Base-by-base conservation (phyloP, 2,797 vertebrate genomes). In the Bryconaethiops microstoma region DNA sequence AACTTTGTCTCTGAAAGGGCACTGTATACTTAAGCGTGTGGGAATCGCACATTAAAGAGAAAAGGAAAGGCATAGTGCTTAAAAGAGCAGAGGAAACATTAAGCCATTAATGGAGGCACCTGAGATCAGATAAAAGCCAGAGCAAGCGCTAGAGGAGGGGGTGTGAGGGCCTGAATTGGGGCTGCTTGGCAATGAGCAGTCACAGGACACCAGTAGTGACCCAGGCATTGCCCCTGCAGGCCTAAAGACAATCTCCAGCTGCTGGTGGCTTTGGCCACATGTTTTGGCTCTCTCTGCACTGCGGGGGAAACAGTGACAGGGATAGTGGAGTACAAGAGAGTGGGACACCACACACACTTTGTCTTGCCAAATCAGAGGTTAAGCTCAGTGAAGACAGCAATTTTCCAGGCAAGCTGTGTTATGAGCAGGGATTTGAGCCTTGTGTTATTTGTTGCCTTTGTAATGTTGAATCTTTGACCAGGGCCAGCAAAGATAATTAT, bases 81-180 rank as follows among this genome's bases (percentile, higher is more conserved):
- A 60, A 83, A 82, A 86, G 59, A 82, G 72, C 73, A 78, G 79
- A 87, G 85, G 72, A 71, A 85, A 85, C 78, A 85, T 89, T 86
- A 83, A 88, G 88, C 88, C 81, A 80, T 87, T 84, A 88, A 81
- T 82, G n/a, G 80, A 73, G 64, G 77, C 82, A 82, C 81, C 78
- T 80, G 75, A 68, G 76, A 81, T 82, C 60, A 78, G 76, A 87
- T 82, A 84, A 83, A 86, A 87, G 64, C 69, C 81, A 83, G 78
- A 81, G 63, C 2, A 39, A 54, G 19, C 16, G 13, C 42, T 42
- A 48, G 50, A 76, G 69, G 64, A 60, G 63, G 50, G 71, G 52
- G 52, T 74, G 75, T 71, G 67, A 62, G 67, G 67, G 59, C 12
- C 13, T n/a, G 65, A 9, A n/a, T 63, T 39, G 70, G 64, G 76